Conservation (phyloP, 1,140 invertebrate species). For the Neuroterus valhalla region DNA sequence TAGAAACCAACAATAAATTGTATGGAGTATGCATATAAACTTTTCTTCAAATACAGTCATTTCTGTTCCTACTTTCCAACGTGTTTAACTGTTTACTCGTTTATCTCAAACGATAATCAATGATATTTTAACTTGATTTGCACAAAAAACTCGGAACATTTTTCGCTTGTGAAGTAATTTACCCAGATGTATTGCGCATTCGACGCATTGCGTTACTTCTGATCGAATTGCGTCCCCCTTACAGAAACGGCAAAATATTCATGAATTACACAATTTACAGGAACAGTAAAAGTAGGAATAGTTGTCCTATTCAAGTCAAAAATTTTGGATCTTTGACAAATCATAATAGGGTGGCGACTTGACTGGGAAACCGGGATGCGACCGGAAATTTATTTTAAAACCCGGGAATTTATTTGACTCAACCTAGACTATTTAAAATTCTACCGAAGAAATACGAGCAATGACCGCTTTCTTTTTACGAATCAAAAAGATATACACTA, state of each 20-base stretch:
- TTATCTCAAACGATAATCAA: background rate
- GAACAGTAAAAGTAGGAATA: background rate
- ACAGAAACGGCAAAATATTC: conserved; percentile 19
- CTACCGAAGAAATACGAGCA: no score
- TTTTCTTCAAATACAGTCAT: no score
- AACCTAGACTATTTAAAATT: no score
- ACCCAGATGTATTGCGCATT: background rate
- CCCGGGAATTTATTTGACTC: no score
- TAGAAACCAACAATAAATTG: background rate
- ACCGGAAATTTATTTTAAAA: no score
- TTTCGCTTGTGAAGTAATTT: conserved; percentile 3
- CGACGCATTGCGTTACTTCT: conserved; percentile 8
- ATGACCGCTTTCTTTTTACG: no score
- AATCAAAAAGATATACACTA: no score
- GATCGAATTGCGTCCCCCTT: background rate
- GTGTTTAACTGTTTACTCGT: background rate
- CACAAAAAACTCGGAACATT: conserved; percentile 11
- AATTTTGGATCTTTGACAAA: background rate
- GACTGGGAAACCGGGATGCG: no score
- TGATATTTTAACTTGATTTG: background rate
- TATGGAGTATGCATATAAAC: no score
- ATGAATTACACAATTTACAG: conserved; percentile 20
- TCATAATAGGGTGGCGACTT: no score
- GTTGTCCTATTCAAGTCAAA: background rate
- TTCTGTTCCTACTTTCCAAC: background rate